phyloP scores from a whole-genome alignment of 2,888 invertebrate genomes.

The Apantesis nais region DNA sequence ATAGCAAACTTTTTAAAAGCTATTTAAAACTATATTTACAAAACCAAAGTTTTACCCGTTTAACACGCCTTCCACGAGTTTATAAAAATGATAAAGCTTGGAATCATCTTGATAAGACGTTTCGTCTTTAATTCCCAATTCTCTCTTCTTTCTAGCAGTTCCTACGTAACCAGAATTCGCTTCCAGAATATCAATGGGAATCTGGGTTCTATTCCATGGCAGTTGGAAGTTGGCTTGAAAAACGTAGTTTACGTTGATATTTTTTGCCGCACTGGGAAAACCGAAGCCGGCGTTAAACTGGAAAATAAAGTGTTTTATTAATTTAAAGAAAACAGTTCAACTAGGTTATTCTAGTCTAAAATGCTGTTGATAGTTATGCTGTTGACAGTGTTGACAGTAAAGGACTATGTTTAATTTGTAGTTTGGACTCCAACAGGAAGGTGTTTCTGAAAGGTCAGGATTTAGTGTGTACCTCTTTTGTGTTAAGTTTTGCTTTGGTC shows the following conservation, averaged over 20 bases:
- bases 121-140: constrained; percentile 36
- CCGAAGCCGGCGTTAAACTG: constrained; percentile 76
- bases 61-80: constrained; percentile 68
- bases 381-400: no score
- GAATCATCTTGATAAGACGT: constrained; percentile 66
- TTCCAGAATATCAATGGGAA: constrained; percentile 71
- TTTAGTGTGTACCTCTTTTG: no score
- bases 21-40: neutral
- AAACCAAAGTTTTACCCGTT: constrained; percentile 57
- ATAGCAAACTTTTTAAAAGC: no score
- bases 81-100: constrained; percentile 74
- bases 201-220: constrained; percentile 77
- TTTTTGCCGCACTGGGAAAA: constrained; percentile 68
- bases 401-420: neutral
- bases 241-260: constrained; percentile 74
- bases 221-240: constrained; percentile 80
- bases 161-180: constrained; percentile 70
- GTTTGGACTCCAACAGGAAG: neutral
- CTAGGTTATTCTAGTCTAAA: neutral
- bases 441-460: neutral
- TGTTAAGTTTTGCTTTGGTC: neutral
- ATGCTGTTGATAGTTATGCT: neutral
- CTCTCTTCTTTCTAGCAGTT: constrained; percentile 62
- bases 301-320: constrained; percentile 33
- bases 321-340: neutral